phyloP scores from a whole-genome alignment of 1,140 invertebrate species.

The Zaprionus ghesquierei region DNA sequence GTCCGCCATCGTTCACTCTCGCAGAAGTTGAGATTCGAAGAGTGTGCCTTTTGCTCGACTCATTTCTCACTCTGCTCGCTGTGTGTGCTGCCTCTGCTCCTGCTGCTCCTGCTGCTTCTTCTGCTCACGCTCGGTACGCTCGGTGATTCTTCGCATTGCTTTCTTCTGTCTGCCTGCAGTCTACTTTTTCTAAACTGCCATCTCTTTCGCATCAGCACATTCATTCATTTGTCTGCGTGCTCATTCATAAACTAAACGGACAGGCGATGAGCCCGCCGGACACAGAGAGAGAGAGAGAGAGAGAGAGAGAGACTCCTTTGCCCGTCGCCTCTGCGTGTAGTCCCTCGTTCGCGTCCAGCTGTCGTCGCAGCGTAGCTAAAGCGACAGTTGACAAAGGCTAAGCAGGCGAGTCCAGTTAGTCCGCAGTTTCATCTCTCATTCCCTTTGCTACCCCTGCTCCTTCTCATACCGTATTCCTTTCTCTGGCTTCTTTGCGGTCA shows the following conservation, averaged over 20 bases:
- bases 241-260: constrained; percentile 71
- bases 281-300: not conserved
- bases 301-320: not conserved
- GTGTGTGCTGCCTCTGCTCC: too few species aligned
- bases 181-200: not conserved
- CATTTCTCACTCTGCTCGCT: not conserved
- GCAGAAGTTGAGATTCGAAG: not conserved
- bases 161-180: not conserved
- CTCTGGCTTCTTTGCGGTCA: constrained; percentile 59
- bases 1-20: constrained; percentile 26
- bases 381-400: constrained; percentile 79
- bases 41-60: not conserved
- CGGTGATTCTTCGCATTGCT: not conserved
- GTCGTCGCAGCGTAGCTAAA: constrained; percentile 56
- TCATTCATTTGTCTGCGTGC: constrained; percentile 59
- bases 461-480: not conserved
- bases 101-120: too few species aligned
- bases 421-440: constrained; percentile 59
- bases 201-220: constrained; percentile 42
- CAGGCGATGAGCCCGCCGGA: constrained; percentile 19
- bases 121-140: not conserved
- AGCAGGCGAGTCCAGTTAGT: constrained; percentile 69
- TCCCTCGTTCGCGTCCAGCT: constrained; percentile 52
- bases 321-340: not conserved
- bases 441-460: not conserved